These are phyloP conservation scores for Meteorus sp. DNA, from an alignment of 1,140 invertebrate genomes.

Conservation along the genomic window DNA sequence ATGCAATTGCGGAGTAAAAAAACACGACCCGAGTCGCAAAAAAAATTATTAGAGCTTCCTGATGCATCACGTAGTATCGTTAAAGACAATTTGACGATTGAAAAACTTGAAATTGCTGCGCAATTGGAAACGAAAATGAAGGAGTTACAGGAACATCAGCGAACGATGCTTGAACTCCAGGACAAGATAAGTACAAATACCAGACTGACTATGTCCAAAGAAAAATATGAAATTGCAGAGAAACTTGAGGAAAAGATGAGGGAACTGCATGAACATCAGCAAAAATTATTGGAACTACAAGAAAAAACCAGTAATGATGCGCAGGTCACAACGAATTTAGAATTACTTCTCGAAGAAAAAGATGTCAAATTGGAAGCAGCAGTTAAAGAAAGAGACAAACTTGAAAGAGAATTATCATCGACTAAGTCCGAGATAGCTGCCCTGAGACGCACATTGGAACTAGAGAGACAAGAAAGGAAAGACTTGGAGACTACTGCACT, in stretches of 20 bases:
- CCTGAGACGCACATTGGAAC: slow-evolving; percentile 53
- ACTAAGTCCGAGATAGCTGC: slow-evolving; percentile 48
- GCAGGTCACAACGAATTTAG: slow-evolving; percentile 43
- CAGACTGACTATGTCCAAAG: slow-evolving; percentile 30
- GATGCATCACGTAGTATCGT: slow-evolving; percentile 28
- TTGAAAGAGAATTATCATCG: slow-evolving; percentile 60
- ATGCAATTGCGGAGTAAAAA: slow-evolving; percentile 46
- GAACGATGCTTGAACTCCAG: slow-evolving; percentile 49
- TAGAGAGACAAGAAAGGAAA: slow-evolving; percentile 61
- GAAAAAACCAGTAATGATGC: slow-evolving; percentile 49
- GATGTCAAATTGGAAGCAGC: slow-evolving; percentile 53
- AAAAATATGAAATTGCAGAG: slow-evolving; percentile 36
- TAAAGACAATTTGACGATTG: slow-evolving; percentile 30
- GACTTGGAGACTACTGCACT: slow-evolving; percentile 63
- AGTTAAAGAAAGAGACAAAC: slow-evolving; percentile 57
- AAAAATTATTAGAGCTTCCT: slow-evolving; percentile 49
- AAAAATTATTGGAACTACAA: slow-evolving; percentile 58
- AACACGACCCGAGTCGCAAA: slow-evolving; percentile 57
- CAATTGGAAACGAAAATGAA: slow-evolving; percentile 48
- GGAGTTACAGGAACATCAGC: slow-evolving; percentile 58
- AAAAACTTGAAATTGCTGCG: slow-evolving; percentile 38
- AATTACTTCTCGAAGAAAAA: slow-evolving; percentile 57
- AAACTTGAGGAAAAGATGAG: slow-evolving; percentile 56
- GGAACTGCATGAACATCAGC: slow-evolving; percentile 62
- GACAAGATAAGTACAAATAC: slow-evolving; percentile 40